Base-by-base conservation (phyloP, 2,888 invertebrate genomes). In the Strigamia maritima region DNA sequence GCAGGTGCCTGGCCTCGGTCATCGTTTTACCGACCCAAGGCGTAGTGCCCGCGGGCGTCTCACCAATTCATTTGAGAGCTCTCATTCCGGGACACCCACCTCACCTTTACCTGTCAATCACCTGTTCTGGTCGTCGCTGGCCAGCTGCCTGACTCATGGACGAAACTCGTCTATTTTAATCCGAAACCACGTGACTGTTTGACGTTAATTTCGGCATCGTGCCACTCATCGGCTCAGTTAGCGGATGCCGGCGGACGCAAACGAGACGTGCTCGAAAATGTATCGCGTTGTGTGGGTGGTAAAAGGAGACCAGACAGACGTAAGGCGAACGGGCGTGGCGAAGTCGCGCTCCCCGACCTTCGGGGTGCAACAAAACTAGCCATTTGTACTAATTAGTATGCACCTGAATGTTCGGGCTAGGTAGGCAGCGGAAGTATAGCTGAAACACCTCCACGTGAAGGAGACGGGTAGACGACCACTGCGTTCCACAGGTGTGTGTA, bases 11-110 rank as follows among this genome's bases (percentile, higher is more conserved):
- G 60, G 60, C 60, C 60, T 65, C 60, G 60, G 60, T 65, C 60
- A 65, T 65, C 60, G 60, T 65, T 65, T 65, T 65, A 65, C 60
- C 60, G 60, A 65, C 60, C 60, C 60, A 65, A 65, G 60, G 60
- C 60, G 60, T 65, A 65, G 24, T 65, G 60, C 24, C 60, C 60
- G 60, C 24, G 60, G 60, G 60, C 60, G 60, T 19, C 60, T 65
- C 60, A 65, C 60, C 60, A 65, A 65, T 65, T 65, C 60, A 65
- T 65, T 65, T 65, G 60, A 24, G 60, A 65, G 60, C 60, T 65
- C 60, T 65, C 60, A 65, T 65, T 65, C 60, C 60, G 60, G 60
- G 60, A 65, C 60, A 65, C 60, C 60, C 60, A 65, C 60, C 60
- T 65, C 60, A 65, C 60, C 60, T 65, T 44, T 65, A 22, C 10